Evolutionary conservation across 2,113 vertebrate species (phyloP), one percentile per base, ranked within the genome.

Genomic region (Cynocephalus volans): DNA sequence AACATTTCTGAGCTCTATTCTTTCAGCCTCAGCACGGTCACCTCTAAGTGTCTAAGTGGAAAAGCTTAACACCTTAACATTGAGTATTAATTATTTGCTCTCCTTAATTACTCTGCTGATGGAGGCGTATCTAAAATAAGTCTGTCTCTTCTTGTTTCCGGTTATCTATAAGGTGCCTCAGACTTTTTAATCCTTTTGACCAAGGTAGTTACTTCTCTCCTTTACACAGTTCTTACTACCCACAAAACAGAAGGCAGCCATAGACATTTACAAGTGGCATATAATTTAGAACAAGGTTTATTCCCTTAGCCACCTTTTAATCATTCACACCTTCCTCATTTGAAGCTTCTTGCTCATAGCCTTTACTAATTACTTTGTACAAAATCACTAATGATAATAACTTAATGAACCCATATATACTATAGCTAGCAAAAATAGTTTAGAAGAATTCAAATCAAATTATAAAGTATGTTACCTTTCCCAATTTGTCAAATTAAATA

Each of bases 401-500:
- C 21, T 87, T 76, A 81, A 90, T 62, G 81, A 94, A 77, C 50
- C 41, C 5, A 69, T 23, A 36, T n/a, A 64, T 88, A 88, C 48
- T 94, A 41, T 64, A 73, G 24, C 18, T 5, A 18, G 48, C 36
- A 52, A 83, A 93, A 97, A 76, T 64, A 64, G 33, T 62, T 96
- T 23, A 60, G 10, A 58, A 81, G 60, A 96, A 93, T 72, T 95
- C 79, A 97, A 87, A 88, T 73, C n/a, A 83, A 80, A 80, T 80
- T 56, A 69, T 72, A 76, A 94, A 73, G 48, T 56, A 62, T 62
- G 50, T 58, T 87, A 94, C 6, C 23, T 80, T 84, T 64, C 45
- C 75, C n/a, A 92, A 70, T 77, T 88, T 95, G 54, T 92, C 84
- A 84, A 92, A 24, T 77, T 96, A 36, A 65, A 88, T 92, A 90